Evolutionary conservation across 2,113 vertebrate species (phyloP), one percentile per base, ranked within the genome.

Genomic region (Mohoua ochrocephala): DNA sequence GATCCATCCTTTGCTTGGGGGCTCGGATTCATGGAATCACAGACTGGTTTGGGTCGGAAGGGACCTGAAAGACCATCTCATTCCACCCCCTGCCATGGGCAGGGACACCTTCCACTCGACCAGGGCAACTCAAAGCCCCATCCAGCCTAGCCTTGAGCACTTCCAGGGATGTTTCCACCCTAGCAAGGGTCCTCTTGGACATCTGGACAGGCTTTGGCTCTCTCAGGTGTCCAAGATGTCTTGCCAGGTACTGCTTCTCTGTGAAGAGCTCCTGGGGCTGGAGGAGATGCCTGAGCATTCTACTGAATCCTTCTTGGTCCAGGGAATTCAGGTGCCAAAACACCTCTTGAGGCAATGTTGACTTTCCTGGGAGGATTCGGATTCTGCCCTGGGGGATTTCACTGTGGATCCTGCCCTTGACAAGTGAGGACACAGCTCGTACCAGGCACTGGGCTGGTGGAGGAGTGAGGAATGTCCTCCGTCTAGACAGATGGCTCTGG

Each of bases 401-500:
- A 4, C n/a, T 0, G 0, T 1, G 9, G 39, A 44, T 86, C 68
- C 37, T 77, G 82, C 92, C 61, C 86, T 42, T 22, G 73, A 59
- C 79, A 69, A 80, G 95, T 50, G 88, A 96, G 83, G 83, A 59
- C 86, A 54, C 0, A 30, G 79, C 81, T 89, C 18, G 3, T 61
- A 30, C 28, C 63, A 73, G 44, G 78, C 4, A 1, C 35, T 0
- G 15, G 78, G 79, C 67, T 77, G 76, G 9, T 52, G 79, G 28
- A 90, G 88, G 24, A 42, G 12, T 2, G 19, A 92, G 91, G 92
- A 94, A 93, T 93, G 92, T 88, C 88, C 94, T 94, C 67, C 0
- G 79, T 96, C 94, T 94, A 92, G 96, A 94, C 88, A 2, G 75
- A 30, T 61, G 91, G 63, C 73, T 90, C 50, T 92, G 87, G 67